Evolutionary conservation across 2,888 invertebrate genomes (phyloP).

Genomic region (Drosophila lutescens): DNA sequence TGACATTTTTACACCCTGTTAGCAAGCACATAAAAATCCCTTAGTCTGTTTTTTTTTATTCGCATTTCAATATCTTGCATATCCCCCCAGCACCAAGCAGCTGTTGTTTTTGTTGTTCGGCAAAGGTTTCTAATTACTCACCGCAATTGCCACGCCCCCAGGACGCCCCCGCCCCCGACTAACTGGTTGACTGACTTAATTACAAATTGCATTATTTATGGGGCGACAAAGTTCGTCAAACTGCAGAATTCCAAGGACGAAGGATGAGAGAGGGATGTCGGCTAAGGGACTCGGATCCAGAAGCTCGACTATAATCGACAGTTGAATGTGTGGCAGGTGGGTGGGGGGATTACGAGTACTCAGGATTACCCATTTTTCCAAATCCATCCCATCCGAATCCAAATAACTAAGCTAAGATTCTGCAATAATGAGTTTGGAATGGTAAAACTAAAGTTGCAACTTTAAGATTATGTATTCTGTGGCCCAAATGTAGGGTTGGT

Average conservation of each 20-base stretch:
- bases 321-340: conserved; percentile 60
- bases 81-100: background rate
- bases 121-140: conserved; percentile 40
- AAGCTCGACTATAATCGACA: conserved; percentile 62
- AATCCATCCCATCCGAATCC: too few species aligned
- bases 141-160: conserved; percentile 16
- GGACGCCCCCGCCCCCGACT: background rate
- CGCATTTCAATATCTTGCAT: conserved; percentile 24
- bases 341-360: background rate
- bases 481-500: too few species aligned
- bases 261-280: background rate
- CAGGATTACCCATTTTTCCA: background rate
- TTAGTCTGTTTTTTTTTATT: background rate
- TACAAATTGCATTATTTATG: conserved; percentile 80
- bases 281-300: conserved; percentile 2
- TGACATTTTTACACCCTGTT: conserved; percentile 38
- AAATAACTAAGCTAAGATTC: background rate
- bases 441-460: background rate
- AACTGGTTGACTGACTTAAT: conserved; percentile 74
- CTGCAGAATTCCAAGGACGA: conserved; percentile 47
- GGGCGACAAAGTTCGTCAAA: conserved; percentile 77
- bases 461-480: too few species aligned
- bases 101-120: conserved; percentile 31
- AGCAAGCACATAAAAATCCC: conserved; percentile 29
- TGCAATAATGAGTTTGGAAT: background rate